These are phyloP conservation scores for Acipenser oxyrinchus DNA, from an alignment of 2,797 vertebrate genomes.

Conservation along the genomic window DNA sequence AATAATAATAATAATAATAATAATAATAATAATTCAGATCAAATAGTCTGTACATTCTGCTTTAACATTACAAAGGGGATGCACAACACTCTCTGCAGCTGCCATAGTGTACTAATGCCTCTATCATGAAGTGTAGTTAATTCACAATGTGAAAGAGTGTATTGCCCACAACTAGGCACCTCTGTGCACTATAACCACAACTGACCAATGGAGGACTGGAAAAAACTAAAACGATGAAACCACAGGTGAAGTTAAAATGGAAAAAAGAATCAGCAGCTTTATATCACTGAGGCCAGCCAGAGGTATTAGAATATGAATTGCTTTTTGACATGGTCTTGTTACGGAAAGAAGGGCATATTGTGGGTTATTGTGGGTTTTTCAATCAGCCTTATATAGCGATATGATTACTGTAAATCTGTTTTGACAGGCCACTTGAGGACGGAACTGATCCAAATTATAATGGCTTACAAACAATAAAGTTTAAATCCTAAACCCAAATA, in stretches of 20 bases:
- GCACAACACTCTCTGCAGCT: too few relatives aligned
- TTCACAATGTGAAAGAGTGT: conserved; percentile 75
- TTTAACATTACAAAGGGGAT: too few relatives aligned
- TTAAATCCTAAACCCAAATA: too few relatives aligned
- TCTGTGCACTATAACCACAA: conserved; percentile 93
- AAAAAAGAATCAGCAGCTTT: conserved; percentile 72
- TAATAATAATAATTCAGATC: too few relatives aligned
- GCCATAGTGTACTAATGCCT: not conserved
- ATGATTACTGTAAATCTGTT: too few relatives aligned
- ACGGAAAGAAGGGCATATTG: conserved; percentile 79
- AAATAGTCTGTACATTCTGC: too few relatives aligned
- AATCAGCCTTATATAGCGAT: too few relatives aligned
- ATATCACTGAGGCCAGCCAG: conserved; percentile 78
- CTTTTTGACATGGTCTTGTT: conserved; percentile 98
- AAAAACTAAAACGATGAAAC: conserved; percentile 79
- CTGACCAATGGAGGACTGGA: conserved; percentile 83
- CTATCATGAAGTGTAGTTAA: conserved; percentile 71
- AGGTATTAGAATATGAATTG: conserved; percentile 99
- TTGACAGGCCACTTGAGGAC: too few relatives aligned
- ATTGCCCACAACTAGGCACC: conserved; percentile 89
- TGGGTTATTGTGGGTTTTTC: conserved; percentile 55
- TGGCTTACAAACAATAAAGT: too few relatives aligned
- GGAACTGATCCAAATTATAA: too few relatives aligned
- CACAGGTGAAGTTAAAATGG: conserved; percentile 75
- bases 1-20: too few relatives aligned